Evolutionary conservation across 2,113 vertebrate species (phyloP), one percentile per base, ranked within the genome.

Genomic region (Rhabdomys dilectus): DNA sequence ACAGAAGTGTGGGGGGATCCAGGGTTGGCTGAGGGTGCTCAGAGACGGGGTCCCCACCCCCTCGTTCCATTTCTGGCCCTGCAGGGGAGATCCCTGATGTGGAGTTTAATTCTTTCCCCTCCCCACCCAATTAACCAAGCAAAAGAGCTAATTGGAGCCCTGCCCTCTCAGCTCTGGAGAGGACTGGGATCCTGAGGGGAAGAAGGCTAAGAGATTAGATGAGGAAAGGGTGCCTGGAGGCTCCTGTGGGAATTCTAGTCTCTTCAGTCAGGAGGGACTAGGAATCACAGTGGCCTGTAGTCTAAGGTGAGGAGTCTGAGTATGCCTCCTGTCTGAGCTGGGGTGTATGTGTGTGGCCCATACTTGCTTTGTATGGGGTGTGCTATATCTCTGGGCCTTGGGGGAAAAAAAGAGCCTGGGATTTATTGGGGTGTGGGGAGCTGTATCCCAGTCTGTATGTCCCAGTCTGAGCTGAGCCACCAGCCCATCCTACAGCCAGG

Each of bases 71-170:
- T 85, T 87, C 91, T 92, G 91, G 90, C 76, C 78, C 90, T 90
- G 92, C 66, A 42, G 81, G 93, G 90, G 91, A 97, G 95, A 96
- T 72, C 93, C 64, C 97, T n/a, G 89, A 97, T 97, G 98, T 98
- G 98, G 98, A 98, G 97, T 97, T 98, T 98, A 98, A 98, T 98
- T 98, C 97, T 96, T 98, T 98, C 96, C 98, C 98, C 98, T 98
- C 98, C 98, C 98, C 98, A 98, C 98, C 98, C 98, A 99, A 98
- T 98, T 98, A 99, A 98, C 98, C 95, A 98, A 97, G 98, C 98
- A 98, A 98, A 98, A 96, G 97, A 98, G 97, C 98, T 98, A 98
- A 98, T 97, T 98, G 98, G 98, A 97, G 95, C 98, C 98, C 98
- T 98, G 97, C 98, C 98, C 98, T 98, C 97, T 88, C 88, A 97